Evolutionary conservation across 2,113 vertebrate species (phyloP).

Genomic region (Scomber japonicus): DNA sequence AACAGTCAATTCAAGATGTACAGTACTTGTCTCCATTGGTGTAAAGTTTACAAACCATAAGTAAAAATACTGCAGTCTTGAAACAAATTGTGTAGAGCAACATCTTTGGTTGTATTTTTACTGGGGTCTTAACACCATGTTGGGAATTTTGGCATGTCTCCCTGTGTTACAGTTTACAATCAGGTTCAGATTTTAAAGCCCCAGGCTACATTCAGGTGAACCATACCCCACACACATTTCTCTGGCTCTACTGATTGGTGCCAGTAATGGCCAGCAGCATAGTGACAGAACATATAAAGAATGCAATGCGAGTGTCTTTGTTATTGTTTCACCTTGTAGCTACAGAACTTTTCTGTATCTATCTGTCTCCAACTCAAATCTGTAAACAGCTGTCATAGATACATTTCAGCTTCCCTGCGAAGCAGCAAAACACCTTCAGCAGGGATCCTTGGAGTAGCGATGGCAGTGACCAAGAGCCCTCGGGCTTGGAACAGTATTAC

Average conservation of each 20-base stretch:
- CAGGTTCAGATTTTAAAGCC: neutral
- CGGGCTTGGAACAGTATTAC: conserved; percentile 65
- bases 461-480: conserved; percentile 57
- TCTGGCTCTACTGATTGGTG: neutral
- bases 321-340: conserved; percentile 23
- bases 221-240: neutral
- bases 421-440: conserved; percentile 56
- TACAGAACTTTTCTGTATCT: conserved; percentile 32
- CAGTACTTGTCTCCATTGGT: no score
- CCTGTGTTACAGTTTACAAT: neutral
- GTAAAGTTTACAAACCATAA: no score
- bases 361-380: conserved; percentile 10
- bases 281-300: neutral
- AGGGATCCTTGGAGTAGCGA: conserved; percentile 56
- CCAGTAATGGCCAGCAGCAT: neutral
- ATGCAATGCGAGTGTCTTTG: neutral
- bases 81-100: no score
- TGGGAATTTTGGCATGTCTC: neutral
- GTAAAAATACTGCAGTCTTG: no score
- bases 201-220: no score
- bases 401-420: conserved; percentile 45
- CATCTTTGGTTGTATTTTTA: neutral
- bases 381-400: conserved; percentile 41
- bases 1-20: no score
- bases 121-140: neutral